These are phyloP conservation scores for Diorhabda carinulata DNA, from an alignment of 1,140 invertebrate genomes.

Conservation along the genomic window DNA sequence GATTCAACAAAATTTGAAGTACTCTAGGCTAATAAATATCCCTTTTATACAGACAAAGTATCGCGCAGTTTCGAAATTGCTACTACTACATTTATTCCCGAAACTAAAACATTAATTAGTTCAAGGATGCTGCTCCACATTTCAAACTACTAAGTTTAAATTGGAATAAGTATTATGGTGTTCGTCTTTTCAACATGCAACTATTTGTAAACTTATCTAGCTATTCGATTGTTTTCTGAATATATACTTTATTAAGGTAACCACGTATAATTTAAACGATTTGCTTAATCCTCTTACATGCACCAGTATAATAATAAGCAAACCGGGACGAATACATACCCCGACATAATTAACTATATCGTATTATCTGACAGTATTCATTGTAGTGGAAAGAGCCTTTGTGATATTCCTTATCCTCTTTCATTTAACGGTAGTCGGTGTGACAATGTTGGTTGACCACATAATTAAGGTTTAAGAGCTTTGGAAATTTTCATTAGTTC, in stretches of 20 bases:
- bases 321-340: background rate
- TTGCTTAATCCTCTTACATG: background rate
- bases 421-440: background rate
- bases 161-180: too few relatives aligned
- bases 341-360: background rate
- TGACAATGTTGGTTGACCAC: slow-evolving; percentile 1
- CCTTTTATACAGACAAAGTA: too few relatives aligned
- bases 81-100: too few relatives aligned
- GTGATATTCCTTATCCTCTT: background rate
- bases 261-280: background rate
- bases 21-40: too few relatives aligned
- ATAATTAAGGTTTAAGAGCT: slow-evolving; percentile 1
- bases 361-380: slow-evolving; percentile 2
- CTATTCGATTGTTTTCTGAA: too few relatives aligned
- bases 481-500: background rate
- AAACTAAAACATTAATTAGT: too few relatives aligned
- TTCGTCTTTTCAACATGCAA: too few relatives aligned
- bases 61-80: too few relatives aligned
- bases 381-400: background rate
- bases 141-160: too few relatives aligned
- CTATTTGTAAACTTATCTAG: too few relatives aligned
- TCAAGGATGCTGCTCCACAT: too few relatives aligned
- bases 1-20: too few relatives aligned
- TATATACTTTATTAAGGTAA: background rate
- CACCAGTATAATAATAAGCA: background rate